Percentiles rank a stretch among this genome's conserved stretches.
Evolutionary conservation across 1,140 invertebrate species (phyloP).

Genomic region (Drosophila watanabei): DNA sequence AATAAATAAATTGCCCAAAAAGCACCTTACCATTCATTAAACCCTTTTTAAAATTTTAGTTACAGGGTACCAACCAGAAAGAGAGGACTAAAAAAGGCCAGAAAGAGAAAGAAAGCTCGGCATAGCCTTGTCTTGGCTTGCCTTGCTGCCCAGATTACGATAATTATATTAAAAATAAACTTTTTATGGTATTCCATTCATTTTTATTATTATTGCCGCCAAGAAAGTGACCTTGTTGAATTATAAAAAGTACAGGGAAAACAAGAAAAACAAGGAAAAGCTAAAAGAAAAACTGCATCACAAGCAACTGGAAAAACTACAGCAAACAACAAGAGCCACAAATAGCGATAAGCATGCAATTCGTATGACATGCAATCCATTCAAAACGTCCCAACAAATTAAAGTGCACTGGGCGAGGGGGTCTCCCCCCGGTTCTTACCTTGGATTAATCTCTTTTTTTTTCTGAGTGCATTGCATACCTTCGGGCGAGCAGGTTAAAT

Average conservation of each 20-base stretch:
- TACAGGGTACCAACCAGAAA: neutral
- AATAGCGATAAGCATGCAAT: constrained; percentile 65
- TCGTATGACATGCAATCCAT: constrained; percentile 65
- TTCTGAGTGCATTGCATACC: constrained; percentile 27
- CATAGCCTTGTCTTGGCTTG: constrained; percentile 14
- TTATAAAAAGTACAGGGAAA: neutral
- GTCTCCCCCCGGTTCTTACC: neutral
- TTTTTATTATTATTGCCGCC: constrained; percentile 33
- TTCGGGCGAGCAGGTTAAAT: constrained; percentile 24
- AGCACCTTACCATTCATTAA: no score
- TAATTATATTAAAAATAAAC: constrained; percentile 59
- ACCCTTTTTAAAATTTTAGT: no score
- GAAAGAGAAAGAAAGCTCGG: neutral
- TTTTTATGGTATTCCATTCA: constrained; percentile 57
- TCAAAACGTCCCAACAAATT: constrained; percentile 64
- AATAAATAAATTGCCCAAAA: neutral
- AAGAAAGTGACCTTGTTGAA: constrained; percentile 51
- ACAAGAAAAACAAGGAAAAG: neutral
- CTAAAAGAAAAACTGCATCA: constrained; percentile 5
- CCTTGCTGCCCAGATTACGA: constrained; percentile 24
- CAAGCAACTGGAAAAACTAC: constrained; percentile 6
- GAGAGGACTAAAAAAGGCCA: no score
- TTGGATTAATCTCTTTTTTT: constrained; percentile 24
- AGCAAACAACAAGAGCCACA: constrained; percentile 12
- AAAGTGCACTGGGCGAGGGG: constrained; percentile 38